Evolutionary conservation across 2,797 vertebrate genomes (phyloP), one percentile per base, ranked within the genome.

Genomic region (Coendou prehensilis): DNA sequence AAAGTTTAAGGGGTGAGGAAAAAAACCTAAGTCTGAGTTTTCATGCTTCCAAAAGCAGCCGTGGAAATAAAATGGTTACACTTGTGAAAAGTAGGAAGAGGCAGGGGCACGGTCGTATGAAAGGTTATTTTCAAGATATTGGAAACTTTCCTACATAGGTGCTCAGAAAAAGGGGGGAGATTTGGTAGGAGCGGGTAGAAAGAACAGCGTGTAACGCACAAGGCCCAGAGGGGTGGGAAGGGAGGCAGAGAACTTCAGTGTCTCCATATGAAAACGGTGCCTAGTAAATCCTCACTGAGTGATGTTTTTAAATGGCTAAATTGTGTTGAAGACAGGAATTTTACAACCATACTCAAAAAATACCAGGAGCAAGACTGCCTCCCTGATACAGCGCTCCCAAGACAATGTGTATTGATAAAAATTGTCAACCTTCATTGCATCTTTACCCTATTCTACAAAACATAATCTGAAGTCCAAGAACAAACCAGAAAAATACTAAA

Each of bases 281-380:
- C 69, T 56, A 50, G 54, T 76, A 28, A 20, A 14, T 84, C 69
- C 41, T 75, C 30, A 33, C 15, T 33, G 22, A 61, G 18, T 41
- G 22, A 9, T 76, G 67, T 90, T n/a, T 61, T 71, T 73, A 71
- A 22, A 45, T n/a, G 30, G 1, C n/a, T 37, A 30, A 0, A 1
- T 56, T 47, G 84, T 75, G 82, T n/a, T 47, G 45, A 95, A 92
- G 89, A 50, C 2, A 82, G 23, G 50, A 92, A 54, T 81, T 92
- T 88, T 78, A 69, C 2, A 94, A 59, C 33, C 67, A 75, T 69
- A 28, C 2, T 79, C 50, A 52, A 64, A 84, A 92, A n/a, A 2
- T 59, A 82, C 28, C 2, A 50, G 56, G 17, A 76, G 4, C 45
- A 90, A 64, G 22, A 73, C 20, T 63, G 28, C 30, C 54, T 5